Conservation (phyloP, 2,113 vertebrate genomes). For the Trogon melanurus region DNA sequence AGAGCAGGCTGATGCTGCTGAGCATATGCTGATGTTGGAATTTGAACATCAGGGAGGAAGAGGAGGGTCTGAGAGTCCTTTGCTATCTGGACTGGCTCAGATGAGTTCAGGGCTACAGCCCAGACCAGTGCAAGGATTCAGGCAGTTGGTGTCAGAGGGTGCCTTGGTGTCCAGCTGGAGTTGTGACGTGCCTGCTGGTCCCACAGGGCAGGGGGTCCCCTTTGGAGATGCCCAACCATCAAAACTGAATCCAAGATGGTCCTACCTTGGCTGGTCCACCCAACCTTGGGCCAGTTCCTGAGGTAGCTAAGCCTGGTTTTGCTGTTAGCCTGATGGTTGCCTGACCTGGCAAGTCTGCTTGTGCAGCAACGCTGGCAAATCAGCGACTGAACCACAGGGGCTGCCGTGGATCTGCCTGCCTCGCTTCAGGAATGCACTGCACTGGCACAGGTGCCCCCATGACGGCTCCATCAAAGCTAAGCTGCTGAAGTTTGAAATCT, state of each 20-base stretch:
- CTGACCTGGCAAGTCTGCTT: neutral
- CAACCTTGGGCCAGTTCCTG: neutral
- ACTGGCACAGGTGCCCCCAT: neutral
- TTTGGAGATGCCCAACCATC: neutral
- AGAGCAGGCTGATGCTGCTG: neutral
- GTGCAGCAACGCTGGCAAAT: neutral
- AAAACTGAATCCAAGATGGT: neutral
- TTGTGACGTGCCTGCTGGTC: neutral
- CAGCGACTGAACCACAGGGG: neutral
- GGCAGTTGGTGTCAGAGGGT: neutral
- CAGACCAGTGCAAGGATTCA: neutral
- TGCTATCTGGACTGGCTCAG: neutral
- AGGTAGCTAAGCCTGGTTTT: neutral
- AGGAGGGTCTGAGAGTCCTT: neutral
- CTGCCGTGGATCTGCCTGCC: neutral
- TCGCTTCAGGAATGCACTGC: fast-evolving
- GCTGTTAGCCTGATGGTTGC: no score
- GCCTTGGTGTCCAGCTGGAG: neutral
- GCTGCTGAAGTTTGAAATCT: neutral
- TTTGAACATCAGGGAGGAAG: fast-evolving
- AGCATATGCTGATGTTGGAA: fast-evolving
- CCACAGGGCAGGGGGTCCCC: neutral
- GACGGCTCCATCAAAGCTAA: neutral
- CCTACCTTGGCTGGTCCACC: neutral
- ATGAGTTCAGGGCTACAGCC: neutral